phyloP scores from a whole-genome alignment of 2,113 vertebrate species.

The Gambusia affinis region DNA sequence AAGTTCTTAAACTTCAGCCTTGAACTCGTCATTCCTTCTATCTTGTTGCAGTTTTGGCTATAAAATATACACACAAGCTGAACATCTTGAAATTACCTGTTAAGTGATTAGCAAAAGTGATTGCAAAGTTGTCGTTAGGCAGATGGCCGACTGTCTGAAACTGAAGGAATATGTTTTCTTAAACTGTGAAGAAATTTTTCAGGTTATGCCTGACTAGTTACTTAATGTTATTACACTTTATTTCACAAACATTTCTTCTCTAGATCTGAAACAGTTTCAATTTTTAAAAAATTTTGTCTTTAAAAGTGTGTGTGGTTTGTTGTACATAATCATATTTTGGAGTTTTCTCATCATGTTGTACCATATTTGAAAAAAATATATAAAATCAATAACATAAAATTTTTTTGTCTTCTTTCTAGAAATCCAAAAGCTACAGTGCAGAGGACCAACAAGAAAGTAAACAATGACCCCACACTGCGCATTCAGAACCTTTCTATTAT shows the following conservation, averaged over 20 bases:
- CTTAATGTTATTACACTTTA: neutral
- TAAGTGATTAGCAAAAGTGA: no score
- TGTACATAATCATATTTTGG: no score
- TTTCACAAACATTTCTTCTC: neutral
- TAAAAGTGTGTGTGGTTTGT: neutral
- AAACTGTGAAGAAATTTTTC: neutral
- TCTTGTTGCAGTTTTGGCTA: no score
- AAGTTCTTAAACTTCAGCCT: no score
- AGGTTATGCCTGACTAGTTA: neutral
- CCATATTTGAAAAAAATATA: no score
- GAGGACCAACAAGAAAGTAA: constrained; percentile 96
- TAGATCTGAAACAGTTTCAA: no score
- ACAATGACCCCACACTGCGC: constrained; percentile 91
- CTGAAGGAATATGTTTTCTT: no score
- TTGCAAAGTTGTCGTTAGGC: no score
- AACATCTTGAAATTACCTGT: no score
- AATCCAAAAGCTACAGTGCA: constrained; percentile 91
- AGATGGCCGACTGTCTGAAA: no score
- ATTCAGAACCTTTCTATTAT: constrained; percentile 95
- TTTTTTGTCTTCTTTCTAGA: constrained; percentile 78
- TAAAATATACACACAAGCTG: no score
- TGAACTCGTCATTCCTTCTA: no score
- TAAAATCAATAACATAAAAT: neutral
- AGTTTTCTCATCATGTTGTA: neutral
- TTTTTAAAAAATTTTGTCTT: neutral